phyloP scores from a whole-genome alignment of 1,140 invertebrate species.

The Trichonephila inaurata region DNA sequence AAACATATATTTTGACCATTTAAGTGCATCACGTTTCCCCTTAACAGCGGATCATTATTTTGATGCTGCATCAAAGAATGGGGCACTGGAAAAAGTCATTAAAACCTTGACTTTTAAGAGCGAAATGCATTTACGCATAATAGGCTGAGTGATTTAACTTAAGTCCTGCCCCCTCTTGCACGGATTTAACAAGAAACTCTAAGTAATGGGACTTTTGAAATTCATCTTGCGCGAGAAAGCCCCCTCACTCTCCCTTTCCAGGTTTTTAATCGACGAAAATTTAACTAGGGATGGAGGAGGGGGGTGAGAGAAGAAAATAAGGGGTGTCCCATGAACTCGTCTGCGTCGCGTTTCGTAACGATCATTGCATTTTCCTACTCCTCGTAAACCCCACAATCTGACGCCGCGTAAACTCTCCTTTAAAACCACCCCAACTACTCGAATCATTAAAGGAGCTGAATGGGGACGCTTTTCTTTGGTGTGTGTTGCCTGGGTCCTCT shows the following conservation, averaged over 20 bases:
- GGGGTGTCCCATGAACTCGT: neutral
- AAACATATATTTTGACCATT: neutral
- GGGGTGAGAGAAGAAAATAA: neutral
- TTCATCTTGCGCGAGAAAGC: neutral
- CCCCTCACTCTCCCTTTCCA: neutral
- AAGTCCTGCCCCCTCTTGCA: neutral
- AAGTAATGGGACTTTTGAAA: slow-evolving; percentile 1
- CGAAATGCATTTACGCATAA: slow-evolving; percentile 8
- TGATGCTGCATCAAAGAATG: neutral
- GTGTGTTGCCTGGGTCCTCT: neutral
- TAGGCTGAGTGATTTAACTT: neutral
- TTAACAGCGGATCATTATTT: neutral
- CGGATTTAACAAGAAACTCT: neutral
- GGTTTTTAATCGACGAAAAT: slow-evolving; percentile 38
- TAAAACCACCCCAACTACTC: neutral
- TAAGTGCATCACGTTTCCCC: neutral
- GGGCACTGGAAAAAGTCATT: neutral
- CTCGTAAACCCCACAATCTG: slow-evolving; percentile 14
- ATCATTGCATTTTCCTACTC: neutral
- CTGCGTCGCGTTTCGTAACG: slow-evolving; percentile 15
- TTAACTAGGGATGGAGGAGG: neutral
- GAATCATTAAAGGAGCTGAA: slow-evolving; percentile 20
- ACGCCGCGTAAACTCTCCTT: neutral
- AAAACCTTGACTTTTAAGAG: slow-evolving; percentile 2
- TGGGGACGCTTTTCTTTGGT: neutral